Percentiles rank a stretch among this genome's conserved stretches.
These are phyloP conservation scores for Pentamera pediparva DNA, from an alignment of 53 echinoderm and acorn worm species.

Conservation along the genomic window DNA sequence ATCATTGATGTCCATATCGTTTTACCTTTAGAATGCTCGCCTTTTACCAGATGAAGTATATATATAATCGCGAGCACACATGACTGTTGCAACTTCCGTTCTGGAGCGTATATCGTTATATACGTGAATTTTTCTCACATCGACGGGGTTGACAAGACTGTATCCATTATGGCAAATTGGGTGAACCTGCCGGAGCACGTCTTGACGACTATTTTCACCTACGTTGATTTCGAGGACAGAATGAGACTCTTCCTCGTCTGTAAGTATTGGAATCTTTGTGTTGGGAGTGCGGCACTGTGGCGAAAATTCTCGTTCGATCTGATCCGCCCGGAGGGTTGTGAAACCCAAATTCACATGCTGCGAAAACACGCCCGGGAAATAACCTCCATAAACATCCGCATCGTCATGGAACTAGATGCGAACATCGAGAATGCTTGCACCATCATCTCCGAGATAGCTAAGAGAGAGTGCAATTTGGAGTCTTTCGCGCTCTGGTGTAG, in stretches of 20 bases:
- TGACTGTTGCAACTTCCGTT: too few species aligned
- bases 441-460: constrained; percentile 2
- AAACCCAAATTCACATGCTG: background rate
- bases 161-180: constrained; percentile 17
- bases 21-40: too few species aligned
- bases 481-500: constrained; percentile 10
- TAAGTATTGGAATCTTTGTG: constrained; percentile 20
- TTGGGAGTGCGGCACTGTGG: background rate
- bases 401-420: constrained; percentile 10
- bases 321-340: background rate
- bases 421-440: constrained; percentile 17
- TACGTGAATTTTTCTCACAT: too few species aligned
- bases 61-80: too few species aligned
- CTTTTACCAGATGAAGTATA: too few species aligned
- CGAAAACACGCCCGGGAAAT: background rate
- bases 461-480: constrained; percentile 5
- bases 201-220: background rate
- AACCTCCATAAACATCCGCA: constrained; percentile 17
- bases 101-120: too few species aligned
- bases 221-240: background rate
- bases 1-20: too few species aligned
- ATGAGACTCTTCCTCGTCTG: constrained; percentile 5
- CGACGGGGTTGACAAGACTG: too few species aligned
- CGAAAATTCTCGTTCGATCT: constrained; percentile 9
- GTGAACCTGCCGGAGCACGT: constrained; percentile 7